Conservation (phyloP, 2,797 vertebrate species). For the Enteromius paludinosus region DNA sequence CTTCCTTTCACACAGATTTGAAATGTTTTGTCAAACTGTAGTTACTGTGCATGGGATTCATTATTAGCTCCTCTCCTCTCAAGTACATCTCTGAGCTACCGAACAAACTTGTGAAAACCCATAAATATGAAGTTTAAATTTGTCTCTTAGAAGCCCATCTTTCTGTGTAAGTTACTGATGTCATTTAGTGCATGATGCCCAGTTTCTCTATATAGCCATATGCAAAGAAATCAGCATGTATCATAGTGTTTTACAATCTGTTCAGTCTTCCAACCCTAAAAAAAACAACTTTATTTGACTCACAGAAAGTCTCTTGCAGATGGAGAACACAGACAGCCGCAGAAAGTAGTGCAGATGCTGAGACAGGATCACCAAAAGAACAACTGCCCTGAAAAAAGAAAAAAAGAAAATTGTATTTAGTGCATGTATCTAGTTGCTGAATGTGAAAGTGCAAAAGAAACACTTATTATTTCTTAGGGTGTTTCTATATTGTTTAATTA, state of each 20-base stretch:
- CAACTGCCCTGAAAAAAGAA: slow-evolving; percentile 73
- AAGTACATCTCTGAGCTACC: no score
- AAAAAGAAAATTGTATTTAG: background rate
- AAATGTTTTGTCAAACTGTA: no score
- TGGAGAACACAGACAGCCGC: slow-evolving; percentile 45
- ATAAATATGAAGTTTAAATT: background rate
- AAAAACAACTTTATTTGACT: background rate
- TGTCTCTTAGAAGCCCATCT: background rate
- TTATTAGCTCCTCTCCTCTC: no score
- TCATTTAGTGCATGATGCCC: background rate
- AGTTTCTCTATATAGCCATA: background rate
- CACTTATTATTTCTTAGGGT: background rate
- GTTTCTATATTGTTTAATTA: background rate
- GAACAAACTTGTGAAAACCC: no score
- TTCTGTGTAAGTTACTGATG: background rate
- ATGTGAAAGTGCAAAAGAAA: background rate
- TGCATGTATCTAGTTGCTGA: background rate
- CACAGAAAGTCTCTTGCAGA: slow-evolving; percentile 80
- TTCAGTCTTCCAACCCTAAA: background rate
- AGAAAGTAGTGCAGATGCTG: slow-evolving; percentile 78
- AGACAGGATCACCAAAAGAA: slow-evolving; percentile 79
- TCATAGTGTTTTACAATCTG: background rate
- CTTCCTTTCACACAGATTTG: no score
- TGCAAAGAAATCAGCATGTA: background rate
- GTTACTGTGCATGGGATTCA: no score